Percentiles rank a stretch among this genome's conserved stretches.
phyloP scores from a whole-genome alignment of 2,888 invertebrate genomes.

The Suillia variegata region DNA sequence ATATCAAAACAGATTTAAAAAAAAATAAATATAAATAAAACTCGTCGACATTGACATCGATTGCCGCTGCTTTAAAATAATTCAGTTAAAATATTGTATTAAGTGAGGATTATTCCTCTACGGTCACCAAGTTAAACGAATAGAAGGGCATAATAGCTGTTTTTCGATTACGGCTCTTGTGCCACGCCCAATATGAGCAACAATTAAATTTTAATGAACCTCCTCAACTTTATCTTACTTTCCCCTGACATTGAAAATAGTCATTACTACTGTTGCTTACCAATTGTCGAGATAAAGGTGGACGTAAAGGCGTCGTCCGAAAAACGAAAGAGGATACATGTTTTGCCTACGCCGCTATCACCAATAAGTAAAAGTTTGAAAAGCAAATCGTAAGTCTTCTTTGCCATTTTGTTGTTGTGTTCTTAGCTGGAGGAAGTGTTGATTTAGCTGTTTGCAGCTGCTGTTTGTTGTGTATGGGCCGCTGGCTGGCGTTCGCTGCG shows the following conservation, averaged over 20 bases:
- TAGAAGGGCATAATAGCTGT: too few species aligned
- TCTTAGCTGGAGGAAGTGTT: background rate
- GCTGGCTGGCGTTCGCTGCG: background rate
- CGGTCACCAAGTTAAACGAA: too few species aligned
- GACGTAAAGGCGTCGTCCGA: slow-evolving; percentile 95
- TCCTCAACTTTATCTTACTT: too few species aligned
- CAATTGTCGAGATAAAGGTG: slow-evolving; percentile 94
- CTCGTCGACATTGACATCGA: too few species aligned
- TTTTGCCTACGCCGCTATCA: slow-evolving; percentile 93
- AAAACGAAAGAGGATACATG: slow-evolving; percentile 91
- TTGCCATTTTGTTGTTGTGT: slow-evolving; percentile 93
- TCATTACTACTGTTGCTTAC: slow-evolving; percentile 65
- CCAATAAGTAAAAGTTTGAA: slow-evolving; percentile 92
- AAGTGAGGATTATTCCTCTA: too few species aligned
- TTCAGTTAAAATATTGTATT: too few species aligned
- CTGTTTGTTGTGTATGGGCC: background rate
- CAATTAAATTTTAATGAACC: too few species aligned
- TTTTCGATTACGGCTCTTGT: too few species aligned
- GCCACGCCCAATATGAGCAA: too few species aligned
- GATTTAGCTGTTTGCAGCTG: background rate
- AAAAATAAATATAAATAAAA: too few species aligned
- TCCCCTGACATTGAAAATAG: too few species aligned
- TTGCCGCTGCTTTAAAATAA: too few species aligned
- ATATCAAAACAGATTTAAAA: background rate
- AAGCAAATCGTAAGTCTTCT: slow-evolving; percentile 92